phyloP scores from a whole-genome alignment of 2,888 invertebrate species.

The Cenopis cana region DNA sequence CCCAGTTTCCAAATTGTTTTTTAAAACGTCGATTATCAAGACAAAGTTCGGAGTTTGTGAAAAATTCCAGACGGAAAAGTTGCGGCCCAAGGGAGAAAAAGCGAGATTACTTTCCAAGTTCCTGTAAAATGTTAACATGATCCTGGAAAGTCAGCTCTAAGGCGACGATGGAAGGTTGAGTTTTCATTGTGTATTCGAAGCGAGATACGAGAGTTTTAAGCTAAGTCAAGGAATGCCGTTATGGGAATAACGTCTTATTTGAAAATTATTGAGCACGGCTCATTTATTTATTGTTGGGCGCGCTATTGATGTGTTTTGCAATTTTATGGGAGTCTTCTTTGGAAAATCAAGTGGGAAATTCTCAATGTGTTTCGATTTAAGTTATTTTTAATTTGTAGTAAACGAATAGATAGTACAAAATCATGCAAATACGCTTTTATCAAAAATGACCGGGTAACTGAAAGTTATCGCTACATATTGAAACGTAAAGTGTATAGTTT shows the following conservation, averaged over 20 bases:
- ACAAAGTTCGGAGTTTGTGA: conserved; percentile 57
- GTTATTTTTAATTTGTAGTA: neutral
- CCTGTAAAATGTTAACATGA: neutral
- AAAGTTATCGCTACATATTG: no score
- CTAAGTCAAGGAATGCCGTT: neutral
- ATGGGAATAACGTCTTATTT: conserved; percentile 34
- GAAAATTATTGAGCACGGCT: conserved; percentile 32
- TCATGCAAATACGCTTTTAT: no score
- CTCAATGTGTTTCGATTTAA: neutral
- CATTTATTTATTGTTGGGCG: conserved; percentile 33
- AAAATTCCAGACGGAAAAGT: conserved; percentile 58
- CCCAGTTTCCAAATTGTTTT: conserved; percentile 68
- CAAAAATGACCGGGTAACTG: no score
- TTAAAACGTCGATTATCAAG: conserved; percentile 71
- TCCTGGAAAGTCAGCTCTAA: neutral
- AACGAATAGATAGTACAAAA: no score
- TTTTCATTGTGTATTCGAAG: neutral
- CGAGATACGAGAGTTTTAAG: neutral
- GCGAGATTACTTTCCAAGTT: conserved; percentile 6
- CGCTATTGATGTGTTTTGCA: conserved; percentile 1
- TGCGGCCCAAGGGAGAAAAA: conserved; percentile 51
- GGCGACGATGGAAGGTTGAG: neutral
- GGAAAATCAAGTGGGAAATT: neutral
- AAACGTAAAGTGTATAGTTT: no score
- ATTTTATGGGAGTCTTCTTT: neutral